Percentiles rank a stretch among this genome's conserved stretches.
Evolutionary conservation across 2,113 vertebrate species (phyloP).

Genomic region (Spermophilus dauricus): DNA sequence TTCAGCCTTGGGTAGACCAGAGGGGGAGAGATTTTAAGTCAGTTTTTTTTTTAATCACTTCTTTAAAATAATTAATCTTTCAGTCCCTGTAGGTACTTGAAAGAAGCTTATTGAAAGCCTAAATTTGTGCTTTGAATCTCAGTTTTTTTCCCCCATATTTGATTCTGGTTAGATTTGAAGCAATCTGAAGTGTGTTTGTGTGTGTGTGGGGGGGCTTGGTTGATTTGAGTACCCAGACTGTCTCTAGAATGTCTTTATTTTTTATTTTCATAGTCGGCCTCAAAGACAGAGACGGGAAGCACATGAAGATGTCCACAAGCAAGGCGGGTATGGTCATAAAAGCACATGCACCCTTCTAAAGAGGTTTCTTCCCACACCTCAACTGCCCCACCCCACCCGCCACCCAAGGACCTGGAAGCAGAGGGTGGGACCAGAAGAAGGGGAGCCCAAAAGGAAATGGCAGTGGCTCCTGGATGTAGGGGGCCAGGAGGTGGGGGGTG

Average conservation of each 20-base stretch:
- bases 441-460: neutral
- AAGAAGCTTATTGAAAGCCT: neutral
- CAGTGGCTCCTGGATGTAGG: neutral
- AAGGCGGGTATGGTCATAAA: conserved; percentile 89
- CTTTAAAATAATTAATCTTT: conserved; percentile 43
- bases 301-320: conserved; percentile 88
- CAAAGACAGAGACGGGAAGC: conserved; percentile 90
- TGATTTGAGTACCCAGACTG: neutral
- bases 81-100: neutral
- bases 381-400: fast-evolving
- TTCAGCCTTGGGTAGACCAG: neutral
- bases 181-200: neutral
- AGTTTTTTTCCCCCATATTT: neutral
- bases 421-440: neutral
- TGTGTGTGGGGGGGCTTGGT: neutral
- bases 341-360: fast-evolving
- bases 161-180: conserved; percentile 17
- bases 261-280: conserved; percentile 74
- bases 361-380: neutral
- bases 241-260: conserved; percentile 59
- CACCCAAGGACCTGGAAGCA: neutral
- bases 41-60: neutral
- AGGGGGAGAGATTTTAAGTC: neutral
- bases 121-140: neutral
- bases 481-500: neutral